Conservation (phyloP, 2,888 invertebrate species). For the Hydroisotoma schaefferi region DNA sequence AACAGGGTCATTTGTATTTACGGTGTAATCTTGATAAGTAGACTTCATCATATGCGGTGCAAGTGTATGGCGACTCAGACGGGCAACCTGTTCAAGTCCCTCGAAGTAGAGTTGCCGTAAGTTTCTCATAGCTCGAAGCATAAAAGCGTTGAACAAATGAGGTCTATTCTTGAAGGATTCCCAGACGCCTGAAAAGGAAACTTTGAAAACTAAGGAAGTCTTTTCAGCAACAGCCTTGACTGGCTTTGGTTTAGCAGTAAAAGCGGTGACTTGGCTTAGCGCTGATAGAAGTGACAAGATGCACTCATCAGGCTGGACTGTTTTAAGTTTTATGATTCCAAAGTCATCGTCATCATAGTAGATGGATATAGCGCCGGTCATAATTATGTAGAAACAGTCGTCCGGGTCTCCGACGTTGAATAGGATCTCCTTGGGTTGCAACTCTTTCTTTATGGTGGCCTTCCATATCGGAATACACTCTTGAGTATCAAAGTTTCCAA, state of each 20-base stretch:
- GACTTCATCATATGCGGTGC: background rate
- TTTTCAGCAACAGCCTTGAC: constrained; percentile 6
- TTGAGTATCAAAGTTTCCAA: constrained; percentile 1
- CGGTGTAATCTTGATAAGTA: background rate
- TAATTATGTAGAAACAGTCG: background rate
- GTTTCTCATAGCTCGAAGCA: background rate
- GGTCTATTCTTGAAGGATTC: background rate
- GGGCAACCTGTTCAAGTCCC: background rate
- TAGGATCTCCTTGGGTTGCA: background rate
- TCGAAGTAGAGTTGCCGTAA: constrained; percentile 3
- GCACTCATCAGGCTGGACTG: background rate
- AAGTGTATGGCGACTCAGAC: background rate
- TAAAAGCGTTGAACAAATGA: background rate
- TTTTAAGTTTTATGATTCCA: background rate
- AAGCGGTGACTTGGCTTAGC: background rate
- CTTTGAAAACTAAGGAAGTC: background rate
- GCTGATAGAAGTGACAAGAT: background rate
- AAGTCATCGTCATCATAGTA: constrained; percentile 3
- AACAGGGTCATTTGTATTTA: background rate
- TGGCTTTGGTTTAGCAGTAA: background rate
- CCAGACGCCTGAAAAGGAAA: background rate
- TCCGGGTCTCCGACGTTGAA: constrained; percentile 6
- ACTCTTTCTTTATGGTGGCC: background rate
- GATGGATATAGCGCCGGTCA: background rate
- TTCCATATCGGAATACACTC: background rate